Evolutionary conservation across 2,113 vertebrate genomes (phyloP).

Genomic region (Paradisaea rubra): DNA sequence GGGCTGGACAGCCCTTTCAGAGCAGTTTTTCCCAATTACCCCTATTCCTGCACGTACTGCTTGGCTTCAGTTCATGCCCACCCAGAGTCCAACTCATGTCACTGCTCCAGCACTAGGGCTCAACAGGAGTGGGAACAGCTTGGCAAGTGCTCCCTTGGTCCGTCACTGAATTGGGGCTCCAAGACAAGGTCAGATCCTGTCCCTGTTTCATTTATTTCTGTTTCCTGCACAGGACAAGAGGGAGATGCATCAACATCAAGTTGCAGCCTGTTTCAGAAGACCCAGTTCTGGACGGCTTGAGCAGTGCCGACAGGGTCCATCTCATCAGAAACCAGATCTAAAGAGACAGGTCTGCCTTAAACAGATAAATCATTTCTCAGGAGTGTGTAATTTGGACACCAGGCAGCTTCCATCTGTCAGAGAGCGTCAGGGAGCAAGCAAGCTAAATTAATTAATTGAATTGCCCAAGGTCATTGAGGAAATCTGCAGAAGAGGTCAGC

Average conservation of each 20-base stretch:
- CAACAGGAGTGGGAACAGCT: accelerated
- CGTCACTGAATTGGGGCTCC: background rate
- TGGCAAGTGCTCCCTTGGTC: background rate
- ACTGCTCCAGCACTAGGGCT: background rate
- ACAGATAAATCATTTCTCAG: background rate
- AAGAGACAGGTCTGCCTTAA: background rate
- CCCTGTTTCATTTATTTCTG: background rate
- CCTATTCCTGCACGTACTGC: accelerated
- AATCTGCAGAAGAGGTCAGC: background rate
- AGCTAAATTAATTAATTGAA: background rate
- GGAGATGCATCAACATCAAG: background rate
- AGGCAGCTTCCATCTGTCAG: background rate
- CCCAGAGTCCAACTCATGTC: background rate
- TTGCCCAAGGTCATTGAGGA: background rate
- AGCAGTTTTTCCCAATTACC: background rate
- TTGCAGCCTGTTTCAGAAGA: background rate
- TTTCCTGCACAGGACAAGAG: background rate
- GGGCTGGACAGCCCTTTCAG: background rate
- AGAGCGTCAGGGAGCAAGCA: background rate
- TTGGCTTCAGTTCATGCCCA: background rate
- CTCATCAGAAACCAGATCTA: background rate
- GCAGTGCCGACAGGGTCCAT: accelerated
- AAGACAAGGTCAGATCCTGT: background rate
- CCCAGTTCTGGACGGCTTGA: background rate
- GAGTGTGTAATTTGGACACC: background rate